Conservation (phyloP, 2,888 invertebrate species). For the Elegia similella region DNA sequence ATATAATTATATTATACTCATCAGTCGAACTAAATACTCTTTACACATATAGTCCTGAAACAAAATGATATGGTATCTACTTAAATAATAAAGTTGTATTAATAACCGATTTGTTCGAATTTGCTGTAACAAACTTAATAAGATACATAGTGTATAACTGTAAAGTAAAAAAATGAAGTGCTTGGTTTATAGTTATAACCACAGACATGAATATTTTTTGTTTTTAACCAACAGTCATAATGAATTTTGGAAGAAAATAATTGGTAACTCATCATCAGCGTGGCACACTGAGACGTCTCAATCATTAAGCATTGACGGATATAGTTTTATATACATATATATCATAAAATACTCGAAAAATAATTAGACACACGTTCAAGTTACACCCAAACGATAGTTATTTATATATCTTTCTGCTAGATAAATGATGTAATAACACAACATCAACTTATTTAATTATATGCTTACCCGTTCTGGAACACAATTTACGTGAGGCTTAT, state of each 20-base stretch:
- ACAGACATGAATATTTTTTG: background rate
- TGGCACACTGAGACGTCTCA: constrained; percentile 42
- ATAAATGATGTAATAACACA: background rate
- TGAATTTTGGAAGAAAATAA: too few species aligned
- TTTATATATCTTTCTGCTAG: constrained; percentile 17
- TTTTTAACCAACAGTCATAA: too few species aligned
- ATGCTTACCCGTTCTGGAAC: background rate
- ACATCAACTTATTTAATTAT: constrained; percentile 5
- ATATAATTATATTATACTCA: constrained; percentile 43
- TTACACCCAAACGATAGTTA: constrained; percentile 31
- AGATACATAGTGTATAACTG: background rate
- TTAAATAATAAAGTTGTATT: background rate
- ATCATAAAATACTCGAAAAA: constrained; percentile 48
- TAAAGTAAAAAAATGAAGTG: background rate
- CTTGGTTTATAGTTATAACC: background rate
- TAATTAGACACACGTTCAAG: constrained; percentile 36
- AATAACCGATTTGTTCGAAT: background rate
- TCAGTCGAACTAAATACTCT: constrained; percentile 29
- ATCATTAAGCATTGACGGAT: constrained; percentile 42
- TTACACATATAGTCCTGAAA: background rate
- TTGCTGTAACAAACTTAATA: background rate
- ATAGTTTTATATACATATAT: constrained; percentile 17
- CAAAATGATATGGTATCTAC: background rate
- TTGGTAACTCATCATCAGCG: too few species aligned
- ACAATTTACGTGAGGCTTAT: background rate